Percentiles rank a stretch among this genome's conserved stretches.
Evolutionary conservation across 2,888 invertebrate species (phyloP).

Genomic region (Marasmarcha lunaedactyla): DNA sequence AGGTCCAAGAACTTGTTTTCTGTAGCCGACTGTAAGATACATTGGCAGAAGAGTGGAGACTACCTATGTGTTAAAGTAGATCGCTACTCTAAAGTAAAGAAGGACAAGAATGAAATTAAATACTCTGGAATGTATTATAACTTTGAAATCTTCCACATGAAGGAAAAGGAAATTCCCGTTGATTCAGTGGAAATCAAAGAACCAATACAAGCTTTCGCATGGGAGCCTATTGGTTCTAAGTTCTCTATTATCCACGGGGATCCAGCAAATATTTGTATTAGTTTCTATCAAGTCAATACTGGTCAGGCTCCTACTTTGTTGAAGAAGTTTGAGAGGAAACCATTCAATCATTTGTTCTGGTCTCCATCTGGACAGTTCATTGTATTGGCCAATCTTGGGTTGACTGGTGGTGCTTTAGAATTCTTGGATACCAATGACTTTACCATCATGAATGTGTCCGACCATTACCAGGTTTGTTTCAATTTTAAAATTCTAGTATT

Average conservation of each 20-base stretch:
- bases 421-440: constrained; percentile 97
- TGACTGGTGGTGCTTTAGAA: constrained; percentile 90
- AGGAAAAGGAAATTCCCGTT: constrained; percentile 97
- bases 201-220: constrained; percentile 93
- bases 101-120: constrained; percentile 93
- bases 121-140: constrained; percentile 98
- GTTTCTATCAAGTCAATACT: constrained; percentile 90
- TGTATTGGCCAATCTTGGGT: constrained; percentile 88
- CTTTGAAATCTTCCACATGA: constrained; percentile 98
- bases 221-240: constrained; percentile 97
- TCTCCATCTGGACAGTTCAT: constrained; percentile 96
- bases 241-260: constrained; percentile 98
- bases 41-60: constrained; percentile 99
- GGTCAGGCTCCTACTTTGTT: constrained; percentile 89
- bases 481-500: no score
- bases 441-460: constrained; percentile 92
- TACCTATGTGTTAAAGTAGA: constrained; percentile 94
- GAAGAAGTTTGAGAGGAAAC: constrained; percentile 89
- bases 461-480: constrained; percentile 87
- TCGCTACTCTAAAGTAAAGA: constrained; percentile 88
- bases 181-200: constrained; percentile 97
- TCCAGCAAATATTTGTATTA: constrained; percentile 82
- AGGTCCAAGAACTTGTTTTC: constrained; percentile 97
- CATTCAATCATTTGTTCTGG: constrained; percentile 95
- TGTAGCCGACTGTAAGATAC: constrained; percentile 97